Conservation (phyloP, 2,113 vertebrate species). For the Larimichthys crocea region DNA sequence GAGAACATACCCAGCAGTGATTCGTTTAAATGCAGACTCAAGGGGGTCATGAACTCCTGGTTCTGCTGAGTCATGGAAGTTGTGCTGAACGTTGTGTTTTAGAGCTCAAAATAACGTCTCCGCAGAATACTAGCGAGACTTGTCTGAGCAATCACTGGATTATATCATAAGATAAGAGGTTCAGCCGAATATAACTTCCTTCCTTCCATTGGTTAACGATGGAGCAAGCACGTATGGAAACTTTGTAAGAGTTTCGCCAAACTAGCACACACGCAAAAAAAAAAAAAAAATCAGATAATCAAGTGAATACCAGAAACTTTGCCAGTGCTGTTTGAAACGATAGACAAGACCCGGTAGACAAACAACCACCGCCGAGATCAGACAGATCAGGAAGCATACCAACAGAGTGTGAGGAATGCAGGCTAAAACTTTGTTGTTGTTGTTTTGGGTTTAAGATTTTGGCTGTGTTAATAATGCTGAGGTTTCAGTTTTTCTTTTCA, state of each 20-base stretch:
- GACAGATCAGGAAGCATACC: slow-evolving; percentile 45
- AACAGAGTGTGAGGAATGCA: slow-evolving; percentile 61
- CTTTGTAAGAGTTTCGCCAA: slow-evolving; percentile 2
- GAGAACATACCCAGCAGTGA: slow-evolving; percentile 10
- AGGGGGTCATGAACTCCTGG: slow-evolving; percentile 31
- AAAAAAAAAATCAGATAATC: not conserved
- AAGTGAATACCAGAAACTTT: slow-evolving; percentile 8
- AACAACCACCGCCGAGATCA: slow-evolving; percentile 48
- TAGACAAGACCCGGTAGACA: slow-evolving; percentile 5
- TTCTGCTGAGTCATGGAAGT: slow-evolving; percentile 40
- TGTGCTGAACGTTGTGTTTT: slow-evolving; percentile 8
- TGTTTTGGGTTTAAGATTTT: slow-evolving; percentile 55
- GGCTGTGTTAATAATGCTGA: slow-evolving; percentile 70
- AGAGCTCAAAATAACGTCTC: slow-evolving; percentile 35
- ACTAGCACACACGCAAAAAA: not conserved
- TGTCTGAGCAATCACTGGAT: not conserved
- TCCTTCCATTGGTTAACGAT: slow-evolving; percentile 14
- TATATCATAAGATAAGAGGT: slow-evolving; percentile 13
- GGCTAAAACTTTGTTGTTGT: slow-evolving; percentile 66
- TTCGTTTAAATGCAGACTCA: slow-evolving; percentile 37
- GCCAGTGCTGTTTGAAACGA: slow-evolving; percentile 22
- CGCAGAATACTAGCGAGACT: slow-evolving; percentile 7
- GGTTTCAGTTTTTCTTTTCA: slow-evolving; percentile 62
- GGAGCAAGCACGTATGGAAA: not conserved
- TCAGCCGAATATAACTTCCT: slow-evolving; percentile 8